Evolutionary conservation across 1,140 invertebrate genomes (phyloP), one percentile per base, ranked within the genome.

Genomic region (Brachionus manjavacas): DNA sequence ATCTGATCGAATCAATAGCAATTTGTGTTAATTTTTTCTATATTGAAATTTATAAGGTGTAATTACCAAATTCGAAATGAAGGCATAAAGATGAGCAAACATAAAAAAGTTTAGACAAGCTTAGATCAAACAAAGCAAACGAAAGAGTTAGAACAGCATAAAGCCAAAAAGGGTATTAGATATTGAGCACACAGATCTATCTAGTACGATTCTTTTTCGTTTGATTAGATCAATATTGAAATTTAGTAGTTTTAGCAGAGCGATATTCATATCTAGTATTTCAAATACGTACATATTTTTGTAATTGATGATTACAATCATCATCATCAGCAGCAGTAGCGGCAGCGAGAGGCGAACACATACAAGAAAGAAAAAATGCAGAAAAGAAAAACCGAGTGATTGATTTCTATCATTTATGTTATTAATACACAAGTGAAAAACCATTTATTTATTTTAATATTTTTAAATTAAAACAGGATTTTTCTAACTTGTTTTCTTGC

Each of bases 391-490:
- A 49, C 8, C 9, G 25, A 76, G 46, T 76, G 72, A 76, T 76
- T 76, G 72, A 76, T 76, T 76, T 76, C 43, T 76, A 49, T 49
- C 52, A 60, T 76, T 49, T 76, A 76, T 76, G 72, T 31, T 76
- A 72, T 76, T 76, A 76, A 76, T 76, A 76, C 72, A 76, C 72
- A 76, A 76, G 72, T 76, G 72, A 76, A 76, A 76, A 76, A 76
- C 39, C 43, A 76, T 76, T 76, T 76, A 49, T 76, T 76, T 76
- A 76, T 76, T 49, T 76, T 76, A 76, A 76, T 76, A 49, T 76
- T 76, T 76, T 49, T 76, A 49, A 76, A 49, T 49, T 49, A 76
- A 25, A 76, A 76, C 72, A 76, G 72, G 43, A 76, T 76, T 76
- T 76, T 41, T 72, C 39, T 72, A 41, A 35, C 39, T 72, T 72